These are phyloP conservation scores for Hydrolagus affinis DNA, from an alignment of 2,113 vertebrate species.

Conservation along the genomic window DNA sequence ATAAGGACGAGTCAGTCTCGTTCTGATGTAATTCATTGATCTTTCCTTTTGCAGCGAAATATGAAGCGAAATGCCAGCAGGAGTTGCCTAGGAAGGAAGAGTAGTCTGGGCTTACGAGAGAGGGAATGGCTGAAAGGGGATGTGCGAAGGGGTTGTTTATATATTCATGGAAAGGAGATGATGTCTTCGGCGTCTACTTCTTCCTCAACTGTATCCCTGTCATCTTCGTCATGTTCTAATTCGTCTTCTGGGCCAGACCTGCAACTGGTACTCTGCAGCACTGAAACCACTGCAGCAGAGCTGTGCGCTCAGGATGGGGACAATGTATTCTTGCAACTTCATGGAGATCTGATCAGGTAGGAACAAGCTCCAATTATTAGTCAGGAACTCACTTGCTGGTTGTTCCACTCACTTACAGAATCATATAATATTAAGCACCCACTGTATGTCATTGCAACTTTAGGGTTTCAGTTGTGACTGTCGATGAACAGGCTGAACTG, in stretches of 20 bases:
- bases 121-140: slow-evolving; percentile 82
- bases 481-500: neutral
- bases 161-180: slow-evolving; percentile 63
- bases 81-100: slow-evolving; percentile 70
- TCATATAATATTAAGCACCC: neutral
- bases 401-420: neutral
- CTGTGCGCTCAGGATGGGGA: slow-evolving; percentile 68
- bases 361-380: slow-evolving; percentile 25
- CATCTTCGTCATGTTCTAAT: slow-evolving; percentile 48
- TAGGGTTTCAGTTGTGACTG: neutral
- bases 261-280: slow-evolving; percentile 80
- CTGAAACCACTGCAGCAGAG: slow-evolving; percentile 72
- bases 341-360: slow-evolving; percentile 89
- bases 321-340: slow-evolving; percentile 77
- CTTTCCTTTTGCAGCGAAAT: slow-evolving; percentile 65
- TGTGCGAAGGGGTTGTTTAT: slow-evolving; percentile 74
- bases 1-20: neutral
- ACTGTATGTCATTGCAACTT: neutral
- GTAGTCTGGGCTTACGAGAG: slow-evolving; percentile 76
- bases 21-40: slow-evolving; percentile 15
- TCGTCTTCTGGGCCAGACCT: slow-evolving; percentile 63
- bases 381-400: too few species aligned
- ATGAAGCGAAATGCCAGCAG: slow-evolving; percentile 78
- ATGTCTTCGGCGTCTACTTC: slow-evolving; percentile 42
- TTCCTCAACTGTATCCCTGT: slow-evolving; percentile 34